Conservation (phyloP, 2,888 invertebrate species). For the Orthonychiurus folsomi region DNA sequence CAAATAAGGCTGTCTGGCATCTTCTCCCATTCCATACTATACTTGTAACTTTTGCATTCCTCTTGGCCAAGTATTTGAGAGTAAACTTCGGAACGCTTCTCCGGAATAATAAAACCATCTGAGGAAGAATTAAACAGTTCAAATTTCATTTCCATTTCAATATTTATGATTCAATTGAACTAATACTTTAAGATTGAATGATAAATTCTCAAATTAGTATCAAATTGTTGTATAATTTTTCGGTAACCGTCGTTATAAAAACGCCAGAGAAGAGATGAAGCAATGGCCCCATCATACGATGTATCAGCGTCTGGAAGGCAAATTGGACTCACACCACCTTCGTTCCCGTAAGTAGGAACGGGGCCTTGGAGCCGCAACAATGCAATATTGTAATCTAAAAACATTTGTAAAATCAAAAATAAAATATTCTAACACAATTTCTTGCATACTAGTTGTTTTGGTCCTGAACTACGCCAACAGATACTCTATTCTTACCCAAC, state of each 20-base stretch:
- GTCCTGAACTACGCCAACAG: not conserved
- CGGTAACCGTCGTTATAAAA: conserved; percentile 24
- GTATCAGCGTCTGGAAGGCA: conserved; percentile 40
- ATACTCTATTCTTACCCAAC: conserved; percentile 17
- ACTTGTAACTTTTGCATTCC: conserved; percentile 25
- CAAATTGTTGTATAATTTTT: not conserved
- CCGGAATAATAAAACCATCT: conserved; percentile 28
- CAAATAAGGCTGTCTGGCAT: conserved; percentile 35
- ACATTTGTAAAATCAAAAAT: not conserved
- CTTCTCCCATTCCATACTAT: conserved; percentile 25
- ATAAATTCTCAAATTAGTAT: not conserved
- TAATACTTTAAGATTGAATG: not conserved
- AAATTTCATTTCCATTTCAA: too few species aligned
- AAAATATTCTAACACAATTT: not conserved
- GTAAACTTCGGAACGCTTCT: conserved; percentile 26
- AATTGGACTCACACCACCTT: conserved; percentile 40
- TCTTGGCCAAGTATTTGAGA: conserved; percentile 23
- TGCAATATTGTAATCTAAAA: conserved; percentile 44
- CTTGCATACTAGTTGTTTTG: not conserved
- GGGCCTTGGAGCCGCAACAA: conserved; percentile 42
- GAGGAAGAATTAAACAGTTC: too few species aligned
- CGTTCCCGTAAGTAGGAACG: conserved; percentile 36
- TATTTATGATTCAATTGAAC: too few species aligned
- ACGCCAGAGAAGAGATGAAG: conserved; percentile 32
- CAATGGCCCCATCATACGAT: conserved; percentile 20